Evolutionary conservation across 2,888 invertebrate genomes (phyloP).

Genomic region (Exephanes ischioxanthus): DNA sequence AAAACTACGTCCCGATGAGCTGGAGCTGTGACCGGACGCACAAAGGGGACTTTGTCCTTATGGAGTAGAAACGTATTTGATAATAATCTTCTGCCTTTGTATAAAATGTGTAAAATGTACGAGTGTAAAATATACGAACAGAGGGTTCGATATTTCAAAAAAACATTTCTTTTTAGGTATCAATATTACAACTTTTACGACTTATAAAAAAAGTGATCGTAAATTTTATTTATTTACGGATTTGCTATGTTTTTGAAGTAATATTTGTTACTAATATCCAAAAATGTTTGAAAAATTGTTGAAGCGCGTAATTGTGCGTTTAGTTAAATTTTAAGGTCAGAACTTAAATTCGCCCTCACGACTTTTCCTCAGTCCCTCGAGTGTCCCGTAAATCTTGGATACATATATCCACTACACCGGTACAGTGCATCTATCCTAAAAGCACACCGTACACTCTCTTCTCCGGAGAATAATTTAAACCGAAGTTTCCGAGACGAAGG

Average conservation of each 20-base stretch:
- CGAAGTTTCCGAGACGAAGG: slow-evolving; percentile 5
- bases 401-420: neutral
- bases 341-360: neutral
- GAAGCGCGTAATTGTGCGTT: neutral
- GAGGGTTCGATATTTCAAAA: neutral
- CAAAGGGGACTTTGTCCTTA: neutral
- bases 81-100: neutral
- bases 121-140: neutral
- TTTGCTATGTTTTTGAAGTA: too few species aligned
- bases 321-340: neutral
- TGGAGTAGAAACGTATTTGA: neutral
- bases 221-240: too few species aligned
- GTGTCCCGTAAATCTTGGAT: neutral
- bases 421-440: neutral
- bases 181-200: too few species aligned
- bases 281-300: neutral
- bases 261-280: too few species aligned
- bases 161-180: too few species aligned
- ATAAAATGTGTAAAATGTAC: too few species aligned
- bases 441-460: neutral
- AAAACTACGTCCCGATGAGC: neutral
- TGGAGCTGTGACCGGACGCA: neutral
- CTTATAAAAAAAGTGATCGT: too few species aligned
- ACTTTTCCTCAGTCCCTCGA: neutral
- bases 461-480: neutral